These are phyloP conservation scores for Diplazon laetatorius DNA, from an alignment of 2,888 invertebrate genomes.

Conservation along the genomic window DNA sequence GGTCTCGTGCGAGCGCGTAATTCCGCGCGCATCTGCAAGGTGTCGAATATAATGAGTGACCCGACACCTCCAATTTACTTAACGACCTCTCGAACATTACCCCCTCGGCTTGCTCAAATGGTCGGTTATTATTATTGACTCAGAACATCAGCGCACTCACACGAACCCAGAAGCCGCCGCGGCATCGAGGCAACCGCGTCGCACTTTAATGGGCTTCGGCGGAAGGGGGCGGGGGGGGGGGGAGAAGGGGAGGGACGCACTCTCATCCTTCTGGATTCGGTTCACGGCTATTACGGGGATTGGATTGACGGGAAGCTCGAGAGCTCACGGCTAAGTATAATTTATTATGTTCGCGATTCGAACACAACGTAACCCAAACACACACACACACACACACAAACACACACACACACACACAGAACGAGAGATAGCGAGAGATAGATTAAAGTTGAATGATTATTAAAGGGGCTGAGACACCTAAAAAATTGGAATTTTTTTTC, in stretches of 20 bases:
- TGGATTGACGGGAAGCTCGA: constrained; percentile 66
- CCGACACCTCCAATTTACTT: constrained; percentile 70
- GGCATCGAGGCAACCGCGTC: constrained; percentile 39
- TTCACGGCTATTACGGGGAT: constrained; percentile 68
- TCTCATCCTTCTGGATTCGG: constrained; percentile 43
- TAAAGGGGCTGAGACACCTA: no score
- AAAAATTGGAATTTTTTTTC: no score
- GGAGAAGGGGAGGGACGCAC: background rate
- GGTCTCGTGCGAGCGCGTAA: constrained; percentile 15
- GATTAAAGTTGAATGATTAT: no score
- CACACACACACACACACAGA: no score
- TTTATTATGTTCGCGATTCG: constrained; percentile 65
- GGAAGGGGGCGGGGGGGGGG: no score
- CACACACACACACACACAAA: background rate
- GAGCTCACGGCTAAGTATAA: constrained; percentile 60
- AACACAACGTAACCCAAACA: constrained; percentile 39
- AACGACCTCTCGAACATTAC: constrained; percentile 64
- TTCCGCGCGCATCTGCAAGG: constrained; percentile 18
- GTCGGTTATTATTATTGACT: constrained; percentile 72
- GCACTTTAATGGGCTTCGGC: constrained; percentile 49
- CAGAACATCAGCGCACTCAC: constrained; percentile 52
- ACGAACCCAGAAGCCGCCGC: constrained; percentile 31
- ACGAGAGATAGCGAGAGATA: no score
- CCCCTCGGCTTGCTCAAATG: constrained; percentile 65
- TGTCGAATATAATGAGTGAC: constrained; percentile 62